phyloP scores from a whole-genome alignment of 2,113 vertebrate species.

The Columbina picui region DNA sequence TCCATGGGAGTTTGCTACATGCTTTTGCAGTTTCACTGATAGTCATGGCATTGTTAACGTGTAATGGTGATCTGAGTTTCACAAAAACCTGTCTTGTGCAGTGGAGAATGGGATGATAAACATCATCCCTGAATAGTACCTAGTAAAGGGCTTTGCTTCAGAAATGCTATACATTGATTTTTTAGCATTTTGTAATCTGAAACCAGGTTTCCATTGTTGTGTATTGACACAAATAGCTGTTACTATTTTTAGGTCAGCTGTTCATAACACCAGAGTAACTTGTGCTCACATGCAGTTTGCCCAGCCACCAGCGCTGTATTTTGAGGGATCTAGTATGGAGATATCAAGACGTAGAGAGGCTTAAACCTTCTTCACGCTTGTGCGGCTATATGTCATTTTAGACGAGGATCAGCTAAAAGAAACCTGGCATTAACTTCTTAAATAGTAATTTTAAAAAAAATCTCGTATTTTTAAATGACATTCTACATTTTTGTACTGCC shows the following conservation, averaged over 20 bases:
- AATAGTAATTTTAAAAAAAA: not conserved
- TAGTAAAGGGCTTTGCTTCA: not conserved
- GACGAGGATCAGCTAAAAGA: not conserved
- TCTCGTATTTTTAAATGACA: fast-evolving
- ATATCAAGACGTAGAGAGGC: not conserved
- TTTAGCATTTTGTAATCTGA: not conserved
- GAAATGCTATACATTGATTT: not conserved
- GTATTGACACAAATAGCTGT: not conserved
- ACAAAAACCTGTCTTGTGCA: not conserved
- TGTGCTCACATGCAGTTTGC: not conserved
- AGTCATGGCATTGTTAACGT: not conserved
- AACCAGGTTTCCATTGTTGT: not conserved
- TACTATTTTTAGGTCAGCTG: not conserved
- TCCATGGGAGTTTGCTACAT: not conserved
- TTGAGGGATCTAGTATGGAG: not conserved
- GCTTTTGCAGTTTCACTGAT: not conserved
- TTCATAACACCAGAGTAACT: not conserved
- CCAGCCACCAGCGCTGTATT: not conserved
- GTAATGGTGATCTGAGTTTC: fast-evolving
- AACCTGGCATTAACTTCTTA: not conserved
- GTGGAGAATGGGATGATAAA: not conserved
- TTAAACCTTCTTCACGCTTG: not conserved
- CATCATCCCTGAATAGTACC: not conserved
- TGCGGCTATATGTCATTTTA: not conserved
- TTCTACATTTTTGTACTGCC: not conserved